These are phyloP conservation scores for Hassar affinis DNA, from an alignment of 2,113 vertebrate genomes.

Conservation along the genomic window DNA sequence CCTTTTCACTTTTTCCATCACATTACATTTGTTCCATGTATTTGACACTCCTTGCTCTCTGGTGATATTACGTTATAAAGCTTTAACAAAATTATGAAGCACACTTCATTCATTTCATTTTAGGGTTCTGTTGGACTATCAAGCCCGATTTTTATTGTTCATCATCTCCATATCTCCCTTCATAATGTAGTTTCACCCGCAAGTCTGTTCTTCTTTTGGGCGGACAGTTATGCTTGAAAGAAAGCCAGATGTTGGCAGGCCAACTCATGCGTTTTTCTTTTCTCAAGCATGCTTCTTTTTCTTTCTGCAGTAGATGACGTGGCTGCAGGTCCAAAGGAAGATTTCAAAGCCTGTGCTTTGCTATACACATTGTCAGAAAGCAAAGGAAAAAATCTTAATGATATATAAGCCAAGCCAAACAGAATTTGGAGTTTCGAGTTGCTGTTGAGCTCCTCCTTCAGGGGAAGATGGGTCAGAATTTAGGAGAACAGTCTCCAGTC, in stretches of 20 bases:
- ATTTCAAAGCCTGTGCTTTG: slow-evolving; percentile 51
- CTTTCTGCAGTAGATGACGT: slow-evolving; percentile 64
- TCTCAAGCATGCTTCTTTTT: slow-evolving; percentile 34
- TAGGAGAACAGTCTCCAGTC: slow-evolving; percentile 56
- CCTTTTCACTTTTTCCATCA: not conserved
- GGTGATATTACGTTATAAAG: not conserved
- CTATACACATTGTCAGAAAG: slow-evolving; percentile 60
- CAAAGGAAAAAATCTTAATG: slow-evolving; percentile 63
- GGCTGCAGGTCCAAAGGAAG: slow-evolving; percentile 59
- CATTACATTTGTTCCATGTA: slow-evolving; percentile 2
- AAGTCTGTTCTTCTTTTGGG: slow-evolving; percentile 1
- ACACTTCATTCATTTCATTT: not conserved
- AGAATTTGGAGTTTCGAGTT: slow-evolving; percentile 55
- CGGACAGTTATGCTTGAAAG: not conserved
- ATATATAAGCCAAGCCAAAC: slow-evolving; percentile 60
- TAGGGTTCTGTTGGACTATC: not conserved
- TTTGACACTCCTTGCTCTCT: slow-evolving; percentile 10
- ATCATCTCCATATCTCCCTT: not conserved
- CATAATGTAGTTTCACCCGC: not conserved
- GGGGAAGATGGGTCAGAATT: slow-evolving; percentile 61
- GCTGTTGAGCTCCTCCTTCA: slow-evolving; percentile 56
- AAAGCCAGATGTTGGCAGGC: not conserved
- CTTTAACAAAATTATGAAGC: not conserved
- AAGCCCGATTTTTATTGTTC: not conserved
- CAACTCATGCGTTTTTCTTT: not conserved